Conservation (phyloP, 2,888 invertebrate species). For the Argyra leucocephala region DNA sequence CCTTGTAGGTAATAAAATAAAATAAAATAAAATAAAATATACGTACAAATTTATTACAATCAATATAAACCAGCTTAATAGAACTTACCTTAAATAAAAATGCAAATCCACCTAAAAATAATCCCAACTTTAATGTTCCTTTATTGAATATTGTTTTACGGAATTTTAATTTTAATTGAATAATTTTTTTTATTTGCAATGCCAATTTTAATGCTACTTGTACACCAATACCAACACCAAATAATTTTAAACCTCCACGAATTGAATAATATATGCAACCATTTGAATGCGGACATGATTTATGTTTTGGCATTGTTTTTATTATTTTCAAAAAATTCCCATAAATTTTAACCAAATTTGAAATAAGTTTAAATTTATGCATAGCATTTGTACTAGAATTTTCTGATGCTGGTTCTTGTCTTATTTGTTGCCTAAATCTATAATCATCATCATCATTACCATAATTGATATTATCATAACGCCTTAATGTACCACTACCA, state of each 20-base stretch:
- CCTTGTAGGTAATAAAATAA: too few species aligned
- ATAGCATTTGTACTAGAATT: constrained; percentile 19
- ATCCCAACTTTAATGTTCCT: constrained; percentile 52
- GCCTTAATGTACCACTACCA: constrained; percentile 8
- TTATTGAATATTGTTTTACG: constrained; percentile 47
- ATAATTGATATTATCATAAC: neutral
- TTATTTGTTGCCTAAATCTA: neutral
- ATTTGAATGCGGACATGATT: constrained; percentile 51
- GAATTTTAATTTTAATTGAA: constrained; percentile 46
- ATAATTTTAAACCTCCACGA: constrained; percentile 48
- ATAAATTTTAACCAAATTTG: constrained; percentile 34
- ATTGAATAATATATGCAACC: constrained; percentile 53
- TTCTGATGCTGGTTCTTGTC: neutral
- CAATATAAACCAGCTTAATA: too few species aligned
- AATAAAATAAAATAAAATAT: too few species aligned
- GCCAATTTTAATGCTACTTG: constrained; percentile 53
- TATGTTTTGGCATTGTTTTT: constrained; percentile 40
- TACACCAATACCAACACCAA: constrained; percentile 52
- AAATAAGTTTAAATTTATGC: constrained; percentile 27
- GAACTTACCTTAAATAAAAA: constrained; percentile 58
- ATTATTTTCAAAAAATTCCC: constrained; percentile 39
- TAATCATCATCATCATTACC: neutral
- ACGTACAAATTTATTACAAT: too few species aligned
- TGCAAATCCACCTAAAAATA: constrained; percentile 60
- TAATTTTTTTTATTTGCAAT: constrained; percentile 48